These are phyloP conservation scores for Marisa cornuarietis DNA, from an alignment of 1,140 invertebrate genomes.

Conservation along the genomic window DNA sequence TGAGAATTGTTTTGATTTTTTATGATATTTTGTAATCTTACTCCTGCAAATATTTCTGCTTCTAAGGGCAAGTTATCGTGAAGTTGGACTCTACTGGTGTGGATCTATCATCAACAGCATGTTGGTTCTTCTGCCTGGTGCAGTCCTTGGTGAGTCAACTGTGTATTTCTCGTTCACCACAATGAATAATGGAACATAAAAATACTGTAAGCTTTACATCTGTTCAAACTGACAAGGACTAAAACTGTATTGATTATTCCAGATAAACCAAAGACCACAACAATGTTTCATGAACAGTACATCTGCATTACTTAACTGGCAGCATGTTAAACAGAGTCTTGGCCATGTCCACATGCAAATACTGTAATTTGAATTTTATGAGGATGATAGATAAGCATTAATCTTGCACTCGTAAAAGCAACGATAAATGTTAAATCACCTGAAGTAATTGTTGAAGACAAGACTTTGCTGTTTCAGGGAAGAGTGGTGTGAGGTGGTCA, in stretches of 20 bases:
- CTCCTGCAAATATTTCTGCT: conserved; percentile 4
- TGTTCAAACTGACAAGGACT: too few relatives aligned
- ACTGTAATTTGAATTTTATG: too few relatives aligned
- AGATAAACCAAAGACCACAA: too few relatives aligned
- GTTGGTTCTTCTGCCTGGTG: conserved; percentile 55
- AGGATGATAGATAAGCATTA: neutral
- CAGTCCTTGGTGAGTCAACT: conserved; percentile 44
- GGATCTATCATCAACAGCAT: conserved; percentile 59
- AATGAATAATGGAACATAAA: too few relatives aligned
- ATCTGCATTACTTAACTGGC: too few relatives aligned
- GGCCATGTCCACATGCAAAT: too few relatives aligned
- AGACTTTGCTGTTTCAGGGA: conserved; percentile 37
- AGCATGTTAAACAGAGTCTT: too few relatives aligned
- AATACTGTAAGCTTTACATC: too few relatives aligned
- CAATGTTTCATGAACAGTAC: too few relatives aligned
- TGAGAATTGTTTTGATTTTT: neutral
- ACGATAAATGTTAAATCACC: neutral
- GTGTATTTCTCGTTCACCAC: neutral
- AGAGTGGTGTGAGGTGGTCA: conserved; percentile 44
- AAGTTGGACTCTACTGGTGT: conserved; percentile 59
- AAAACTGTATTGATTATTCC: too few relatives aligned
- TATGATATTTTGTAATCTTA: neutral
- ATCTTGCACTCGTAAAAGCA: neutral
- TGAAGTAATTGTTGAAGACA: neutral
- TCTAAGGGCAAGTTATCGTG: conserved; percentile 51